These are phyloP conservation scores for Xiphydria camelus DNA, from an alignment of 2,888 invertebrate species.

Conservation along the genomic window DNA sequence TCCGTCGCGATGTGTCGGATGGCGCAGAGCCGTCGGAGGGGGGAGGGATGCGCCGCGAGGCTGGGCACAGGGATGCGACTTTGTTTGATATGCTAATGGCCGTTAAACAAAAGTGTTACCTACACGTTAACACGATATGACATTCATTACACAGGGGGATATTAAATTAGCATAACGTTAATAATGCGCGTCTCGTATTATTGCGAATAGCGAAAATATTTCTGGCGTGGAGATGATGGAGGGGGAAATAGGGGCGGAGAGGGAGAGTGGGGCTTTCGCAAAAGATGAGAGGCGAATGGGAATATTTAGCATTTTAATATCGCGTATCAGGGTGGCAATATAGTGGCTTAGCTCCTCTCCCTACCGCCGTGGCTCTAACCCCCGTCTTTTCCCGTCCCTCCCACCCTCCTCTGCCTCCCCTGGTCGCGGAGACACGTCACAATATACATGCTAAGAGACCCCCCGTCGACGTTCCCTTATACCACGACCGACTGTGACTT, in stretches of 20 bases:
- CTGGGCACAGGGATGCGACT: conserved; percentile 22
- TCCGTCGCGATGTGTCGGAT: no score
- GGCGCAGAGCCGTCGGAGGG: no score
- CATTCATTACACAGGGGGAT: conserved; percentile 35
- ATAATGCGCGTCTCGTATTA: conserved; percentile 27
- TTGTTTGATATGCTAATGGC: conserved; percentile 42
- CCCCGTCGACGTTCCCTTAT: conserved; percentile 14
- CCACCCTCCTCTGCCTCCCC: no score
- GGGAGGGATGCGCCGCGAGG: no score
- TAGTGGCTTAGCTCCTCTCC: conserved; percentile 7
- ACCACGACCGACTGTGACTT: conserved; percentile 20
- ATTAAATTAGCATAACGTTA: conserved; percentile 43
- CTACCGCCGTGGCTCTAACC: no score
- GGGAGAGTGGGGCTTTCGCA: no score
- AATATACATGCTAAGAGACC: conserved; percentile 14
- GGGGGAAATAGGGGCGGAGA: neutral
- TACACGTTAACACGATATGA: conserved; percentile 38
- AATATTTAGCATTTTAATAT: conserved; percentile 41
- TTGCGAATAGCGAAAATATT: conserved; percentile 18
- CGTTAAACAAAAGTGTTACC: conserved; percentile 41
- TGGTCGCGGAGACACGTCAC: conserved; percentile 11
- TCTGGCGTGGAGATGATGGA: neutral
- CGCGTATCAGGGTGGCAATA: conserved; percentile 22
- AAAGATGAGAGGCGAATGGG: conserved; percentile 10
- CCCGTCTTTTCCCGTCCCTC: no score